These are phyloP conservation scores for Glossosoma conforme DNA, from an alignment of 1,140 invertebrate genomes.

Conservation along the genomic window DNA sequence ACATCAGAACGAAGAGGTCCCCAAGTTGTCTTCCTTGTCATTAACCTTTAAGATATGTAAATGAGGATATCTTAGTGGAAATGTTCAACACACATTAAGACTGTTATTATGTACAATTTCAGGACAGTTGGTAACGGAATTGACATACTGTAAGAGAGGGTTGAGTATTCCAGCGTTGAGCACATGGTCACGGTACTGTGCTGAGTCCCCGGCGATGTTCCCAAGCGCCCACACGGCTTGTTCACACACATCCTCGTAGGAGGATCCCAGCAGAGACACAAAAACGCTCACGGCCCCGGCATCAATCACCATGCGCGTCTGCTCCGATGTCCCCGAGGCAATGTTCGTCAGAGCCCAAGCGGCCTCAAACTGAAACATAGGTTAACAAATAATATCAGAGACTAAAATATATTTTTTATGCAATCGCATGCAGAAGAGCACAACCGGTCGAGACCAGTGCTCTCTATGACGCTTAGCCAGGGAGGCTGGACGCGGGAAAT, in stretches of 20 bases:
- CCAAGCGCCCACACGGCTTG: conserved; percentile 95
- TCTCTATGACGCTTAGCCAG: too few species aligned
- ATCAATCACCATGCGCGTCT: conserved; percentile 90
- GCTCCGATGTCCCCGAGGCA: conserved; percentile 91
- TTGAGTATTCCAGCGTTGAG: conserved; percentile 78
- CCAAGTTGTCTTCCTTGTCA: too few species aligned
- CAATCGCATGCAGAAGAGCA: too few species aligned
- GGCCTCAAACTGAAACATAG: conserved; percentile 94
- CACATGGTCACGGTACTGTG: conserved; percentile 88
- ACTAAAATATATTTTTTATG: too few species aligned
- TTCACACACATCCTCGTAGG: conserved; percentile 93
- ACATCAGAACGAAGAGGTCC: neutral
- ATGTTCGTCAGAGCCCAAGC: conserved; percentile 98
- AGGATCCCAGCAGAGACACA: conserved; percentile 71
- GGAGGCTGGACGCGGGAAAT: too few species aligned
- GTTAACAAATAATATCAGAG: too few species aligned
- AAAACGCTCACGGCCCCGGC: conserved; percentile 92
- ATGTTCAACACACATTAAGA: too few species aligned
- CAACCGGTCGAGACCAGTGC: too few species aligned
- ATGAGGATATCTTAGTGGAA: too few species aligned
- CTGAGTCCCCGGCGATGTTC: conserved; percentile 95
- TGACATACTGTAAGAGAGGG: conserved; percentile 77
- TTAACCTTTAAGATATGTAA: too few species aligned
- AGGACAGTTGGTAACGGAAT: neutral
- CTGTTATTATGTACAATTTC: neutral